Evolutionary conservation across 2,797 vertebrate species (phyloP).

Genomic region (Buphagus erythrorhynchus): DNA sequence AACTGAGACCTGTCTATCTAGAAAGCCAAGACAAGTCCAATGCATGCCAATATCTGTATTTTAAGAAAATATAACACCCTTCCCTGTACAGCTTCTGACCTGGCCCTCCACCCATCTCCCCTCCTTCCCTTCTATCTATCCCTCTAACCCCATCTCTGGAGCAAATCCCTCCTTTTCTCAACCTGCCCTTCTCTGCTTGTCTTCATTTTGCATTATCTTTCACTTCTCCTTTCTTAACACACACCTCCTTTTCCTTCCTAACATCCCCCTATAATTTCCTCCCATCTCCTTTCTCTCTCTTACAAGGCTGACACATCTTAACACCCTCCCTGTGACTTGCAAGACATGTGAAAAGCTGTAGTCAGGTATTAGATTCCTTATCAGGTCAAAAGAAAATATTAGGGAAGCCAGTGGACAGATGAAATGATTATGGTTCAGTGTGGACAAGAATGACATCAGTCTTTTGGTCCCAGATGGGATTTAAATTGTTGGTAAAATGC

Average conservation of each 20-base stretch:
- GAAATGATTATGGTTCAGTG: not conserved
- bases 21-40: not conserved
- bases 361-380: not conserved
- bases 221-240: not conserved
- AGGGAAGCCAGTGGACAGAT: not conserved
- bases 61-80: not conserved
- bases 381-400: conserved; percentile 22
- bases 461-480: not conserved
- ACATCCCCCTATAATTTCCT: not conserved
- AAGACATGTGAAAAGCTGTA: not conserved
- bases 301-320: not conserved
- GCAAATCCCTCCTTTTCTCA: not conserved
- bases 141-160: not conserved
- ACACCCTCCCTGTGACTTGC: not conserved
- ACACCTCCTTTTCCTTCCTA: not conserved
- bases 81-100: not conserved
- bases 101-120: not conserved
- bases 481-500: conserved; percentile 1
- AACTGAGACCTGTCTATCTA: not conserved
- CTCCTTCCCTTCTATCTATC: not conserved
- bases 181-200: not conserved
- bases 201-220: not conserved
- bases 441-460: not conserved
- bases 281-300: not conserved
- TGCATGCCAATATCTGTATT: not conserved